Percentiles rank a stretch among this genome's conserved stretches.
Evolutionary conservation across 2,888 invertebrate genomes (phyloP).

Genomic region (Priocnemis perturbator): DNA sequence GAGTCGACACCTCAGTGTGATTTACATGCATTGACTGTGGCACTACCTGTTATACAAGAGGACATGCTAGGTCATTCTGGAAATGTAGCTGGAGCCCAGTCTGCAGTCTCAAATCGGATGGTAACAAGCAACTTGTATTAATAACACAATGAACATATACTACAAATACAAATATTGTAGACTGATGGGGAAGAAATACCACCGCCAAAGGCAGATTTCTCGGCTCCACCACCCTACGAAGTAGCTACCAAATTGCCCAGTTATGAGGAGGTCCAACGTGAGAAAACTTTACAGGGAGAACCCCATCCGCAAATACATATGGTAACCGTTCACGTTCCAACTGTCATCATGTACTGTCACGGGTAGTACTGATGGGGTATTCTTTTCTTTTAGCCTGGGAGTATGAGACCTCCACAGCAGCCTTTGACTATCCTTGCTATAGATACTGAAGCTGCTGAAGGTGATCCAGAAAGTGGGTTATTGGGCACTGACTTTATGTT

Average conservation of each 20-base stretch:
- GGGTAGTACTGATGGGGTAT: constrained; percentile 15
- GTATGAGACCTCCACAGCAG: constrained; percentile 76
- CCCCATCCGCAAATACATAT: constrained; percentile 68
- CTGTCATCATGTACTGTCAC: background rate
- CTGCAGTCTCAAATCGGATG: constrained; percentile 37
- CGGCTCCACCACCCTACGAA: constrained; percentile 92
- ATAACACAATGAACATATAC: background rate
- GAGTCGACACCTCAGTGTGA: constrained; percentile 45
- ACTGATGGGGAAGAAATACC: constrained; percentile 80
- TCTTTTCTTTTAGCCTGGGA: constrained; percentile 60
- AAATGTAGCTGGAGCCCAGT: constrained; percentile 43
- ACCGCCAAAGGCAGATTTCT: constrained; percentile 89
- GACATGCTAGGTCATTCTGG: constrained; percentile 55
- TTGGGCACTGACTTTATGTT: constrained; percentile 96
- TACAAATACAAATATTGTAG: constrained; percentile 27
- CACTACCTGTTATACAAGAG: constrained; percentile 51
- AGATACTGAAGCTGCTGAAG: constrained; percentile 84
- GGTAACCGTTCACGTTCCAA: constrained; percentile 50
- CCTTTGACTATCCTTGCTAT: constrained; percentile 86
- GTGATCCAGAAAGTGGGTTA: constrained; percentile 86
- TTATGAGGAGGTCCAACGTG: constrained; percentile 93
- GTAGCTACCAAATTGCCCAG: constrained; percentile 91
- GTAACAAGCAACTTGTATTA: constrained; percentile 25
- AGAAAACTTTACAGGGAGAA: constrained; percentile 88
- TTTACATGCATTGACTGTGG: constrained; percentile 55